Evolutionary conservation across 2,888 invertebrate genomes (phyloP).

Genomic region (Cataglyphis albicans): DNA sequence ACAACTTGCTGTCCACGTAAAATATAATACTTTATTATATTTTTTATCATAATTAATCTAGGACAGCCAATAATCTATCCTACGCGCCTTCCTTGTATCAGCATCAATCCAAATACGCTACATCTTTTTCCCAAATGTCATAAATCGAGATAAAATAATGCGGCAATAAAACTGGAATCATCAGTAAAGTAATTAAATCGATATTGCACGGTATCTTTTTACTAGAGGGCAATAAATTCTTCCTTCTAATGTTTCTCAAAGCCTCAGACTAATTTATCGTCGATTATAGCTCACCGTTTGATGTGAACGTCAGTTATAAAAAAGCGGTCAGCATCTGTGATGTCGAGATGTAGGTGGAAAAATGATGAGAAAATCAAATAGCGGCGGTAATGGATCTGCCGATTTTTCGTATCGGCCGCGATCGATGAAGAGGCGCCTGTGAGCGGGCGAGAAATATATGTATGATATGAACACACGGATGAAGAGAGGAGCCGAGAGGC

Average conservation of each 20-base stretch:
- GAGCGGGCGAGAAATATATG: constrained; percentile 41
- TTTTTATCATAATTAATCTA: not conserved
- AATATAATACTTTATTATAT: not conserved
- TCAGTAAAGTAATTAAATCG: constrained; percentile 25
- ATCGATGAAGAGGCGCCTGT: constrained; percentile 56
- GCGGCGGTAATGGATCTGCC: constrained; percentile 64
- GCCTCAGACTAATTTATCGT: constrained; percentile 5
- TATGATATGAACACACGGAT: constrained; percentile 7
- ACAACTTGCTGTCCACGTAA: not conserved
- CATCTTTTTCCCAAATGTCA: constrained; percentile 23
- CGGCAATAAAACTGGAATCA: constrained; percentile 33
- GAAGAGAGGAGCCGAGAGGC: constrained; percentile 1
- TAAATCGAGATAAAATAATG: constrained; percentile 20
- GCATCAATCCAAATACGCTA: not conserved
- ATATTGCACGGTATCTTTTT: constrained; percentile 24
- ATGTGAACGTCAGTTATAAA: not conserved
- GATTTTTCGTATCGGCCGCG: constrained; percentile 41
- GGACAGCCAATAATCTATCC: not conserved
- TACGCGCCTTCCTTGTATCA: not conserved
- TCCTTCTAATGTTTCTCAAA: not conserved
- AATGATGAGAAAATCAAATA: constrained; percentile 58
- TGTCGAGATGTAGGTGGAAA: constrained; percentile 35
- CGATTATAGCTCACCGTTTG: not conserved
- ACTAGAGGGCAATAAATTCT: constrained; percentile 6
- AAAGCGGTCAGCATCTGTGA: not conserved